These are phyloP conservation scores for Drosophila nigritarsus DNA, from an alignment of 2,888 invertebrate genomes.

Conservation along the genomic window DNA sequence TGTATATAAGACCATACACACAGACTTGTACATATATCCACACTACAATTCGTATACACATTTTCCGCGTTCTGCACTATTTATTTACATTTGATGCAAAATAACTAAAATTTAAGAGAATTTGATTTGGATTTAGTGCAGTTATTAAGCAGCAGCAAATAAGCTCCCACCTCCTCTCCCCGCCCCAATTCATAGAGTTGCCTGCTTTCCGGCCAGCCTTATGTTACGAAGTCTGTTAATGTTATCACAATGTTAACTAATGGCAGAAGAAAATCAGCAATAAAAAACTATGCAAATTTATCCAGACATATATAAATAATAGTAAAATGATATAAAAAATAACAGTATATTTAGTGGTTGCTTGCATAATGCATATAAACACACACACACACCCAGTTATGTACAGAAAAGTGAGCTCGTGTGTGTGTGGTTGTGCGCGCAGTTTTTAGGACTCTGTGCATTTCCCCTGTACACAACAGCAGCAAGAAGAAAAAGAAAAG, in stretches of 20 bases:
- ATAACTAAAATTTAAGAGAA: background rate
- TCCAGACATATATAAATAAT: too few species aligned
- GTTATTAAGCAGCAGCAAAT: background rate
- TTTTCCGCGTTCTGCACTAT: background rate
- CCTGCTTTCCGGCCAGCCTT: background rate
- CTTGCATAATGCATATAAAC: background rate
- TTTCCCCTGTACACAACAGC: constrained; percentile 25
- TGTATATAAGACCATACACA: background rate
- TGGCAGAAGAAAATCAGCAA: background rate
- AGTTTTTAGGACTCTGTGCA: constrained; percentile 21
- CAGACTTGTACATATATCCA: background rate
- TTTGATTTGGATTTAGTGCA: background rate
- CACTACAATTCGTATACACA: background rate
- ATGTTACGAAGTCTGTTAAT: background rate
- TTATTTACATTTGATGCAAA: background rate
- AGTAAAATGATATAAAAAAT: too few species aligned
- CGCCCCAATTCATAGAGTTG: background rate
- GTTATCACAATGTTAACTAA: background rate
- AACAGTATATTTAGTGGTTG: too few species aligned
- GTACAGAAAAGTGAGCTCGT: background rate
- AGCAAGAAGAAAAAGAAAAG: background rate
- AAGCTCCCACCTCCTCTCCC: background rate
- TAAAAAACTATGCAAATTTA: background rate
- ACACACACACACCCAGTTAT: background rate
- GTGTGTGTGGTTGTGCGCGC: constrained; percentile 4